Percentiles rank a stretch among this genome's conserved stretches.
phyloP scores from a whole-genome alignment of 2,113 vertebrate genomes.

The Gopherus evgoodei region DNA sequence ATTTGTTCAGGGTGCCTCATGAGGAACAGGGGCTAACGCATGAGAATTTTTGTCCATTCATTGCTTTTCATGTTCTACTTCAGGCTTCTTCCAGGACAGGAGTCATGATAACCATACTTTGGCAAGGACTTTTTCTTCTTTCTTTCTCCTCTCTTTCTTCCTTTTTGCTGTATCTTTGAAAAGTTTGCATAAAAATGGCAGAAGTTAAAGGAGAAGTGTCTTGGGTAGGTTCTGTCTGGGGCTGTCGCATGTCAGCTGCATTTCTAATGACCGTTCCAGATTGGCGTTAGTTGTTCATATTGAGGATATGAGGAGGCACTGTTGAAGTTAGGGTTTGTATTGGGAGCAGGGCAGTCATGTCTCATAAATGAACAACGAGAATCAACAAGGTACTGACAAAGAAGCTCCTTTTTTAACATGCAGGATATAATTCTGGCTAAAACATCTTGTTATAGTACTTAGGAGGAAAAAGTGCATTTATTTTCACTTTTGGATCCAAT shows the following conservation, averaged over 20 bases:
- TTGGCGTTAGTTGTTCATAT: not conserved
- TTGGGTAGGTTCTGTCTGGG: fast-evolving
- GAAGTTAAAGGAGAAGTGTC: not conserved
- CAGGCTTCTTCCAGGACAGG: not conserved
- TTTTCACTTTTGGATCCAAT: not conserved
- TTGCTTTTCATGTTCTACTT: fast-evolving
- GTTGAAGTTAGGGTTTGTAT: fast-evolving
- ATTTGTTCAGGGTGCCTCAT: not conserved
- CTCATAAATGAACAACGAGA: not conserved
- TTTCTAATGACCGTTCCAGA: not conserved
- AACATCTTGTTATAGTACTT: not conserved
- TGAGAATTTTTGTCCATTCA: not conserved
- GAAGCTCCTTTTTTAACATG: not conserved
- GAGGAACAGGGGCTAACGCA: not conserved
- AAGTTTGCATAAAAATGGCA: not conserved
- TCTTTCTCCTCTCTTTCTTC: not conserved
- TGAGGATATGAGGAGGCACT: fast-evolving
- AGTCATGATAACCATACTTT: fast-evolving
- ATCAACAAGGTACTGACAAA: not conserved
- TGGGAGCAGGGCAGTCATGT: not conserved
- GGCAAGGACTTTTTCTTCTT: fast-evolving
- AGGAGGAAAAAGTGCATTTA: not conserved
- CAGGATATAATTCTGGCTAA: not conserved
- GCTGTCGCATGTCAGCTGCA: fast-evolving
- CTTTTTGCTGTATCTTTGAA: not conserved